These are phyloP conservation scores for Bungarus multicinctus DNA, from an alignment of 2,113 vertebrate genomes.

Conservation along the genomic window DNA sequence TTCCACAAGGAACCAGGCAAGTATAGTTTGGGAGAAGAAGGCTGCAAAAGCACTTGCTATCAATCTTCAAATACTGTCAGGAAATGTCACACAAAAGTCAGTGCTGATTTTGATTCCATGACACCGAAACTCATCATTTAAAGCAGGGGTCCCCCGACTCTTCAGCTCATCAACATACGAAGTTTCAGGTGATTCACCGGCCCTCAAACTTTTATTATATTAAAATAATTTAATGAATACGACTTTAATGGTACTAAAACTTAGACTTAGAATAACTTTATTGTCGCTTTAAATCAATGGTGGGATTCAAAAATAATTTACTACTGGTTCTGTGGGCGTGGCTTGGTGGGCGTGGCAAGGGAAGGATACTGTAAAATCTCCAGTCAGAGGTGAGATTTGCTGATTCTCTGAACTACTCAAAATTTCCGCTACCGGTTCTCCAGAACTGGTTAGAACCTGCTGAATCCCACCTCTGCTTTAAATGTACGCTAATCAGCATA, in stretches of 20 bases:
- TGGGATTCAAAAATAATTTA: too few species aligned
- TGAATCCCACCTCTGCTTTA: too few species aligned
- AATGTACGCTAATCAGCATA: too few species aligned
- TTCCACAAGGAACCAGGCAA: not conserved
- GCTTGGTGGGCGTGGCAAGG: too few species aligned
- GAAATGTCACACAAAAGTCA: not conserved
- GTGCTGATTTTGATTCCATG: not conserved
- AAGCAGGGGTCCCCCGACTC: not conserved
- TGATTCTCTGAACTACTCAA: too few species aligned
- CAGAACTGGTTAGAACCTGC: too few species aligned
- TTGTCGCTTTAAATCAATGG: too few species aligned
- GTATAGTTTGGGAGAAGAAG: not conserved
- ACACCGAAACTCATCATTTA: not conserved
- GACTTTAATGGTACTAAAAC: not conserved
- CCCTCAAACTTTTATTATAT: not conserved
- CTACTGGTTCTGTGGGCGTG: too few species aligned
- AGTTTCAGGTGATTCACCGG: not conserved
- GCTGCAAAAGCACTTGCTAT: not conserved
- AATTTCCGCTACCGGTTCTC: too few species aligned
- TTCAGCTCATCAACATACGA: not conserved
- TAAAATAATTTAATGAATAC: not conserved
- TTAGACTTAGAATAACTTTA: too few species aligned
- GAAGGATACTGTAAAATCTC: too few species aligned
- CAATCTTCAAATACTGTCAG: not conserved
- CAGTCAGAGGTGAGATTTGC: too few species aligned